These are phyloP conservation scores for Chionomys nivalis DNA, from an alignment of 2,113 vertebrate genomes.

Conservation along the genomic window DNA sequence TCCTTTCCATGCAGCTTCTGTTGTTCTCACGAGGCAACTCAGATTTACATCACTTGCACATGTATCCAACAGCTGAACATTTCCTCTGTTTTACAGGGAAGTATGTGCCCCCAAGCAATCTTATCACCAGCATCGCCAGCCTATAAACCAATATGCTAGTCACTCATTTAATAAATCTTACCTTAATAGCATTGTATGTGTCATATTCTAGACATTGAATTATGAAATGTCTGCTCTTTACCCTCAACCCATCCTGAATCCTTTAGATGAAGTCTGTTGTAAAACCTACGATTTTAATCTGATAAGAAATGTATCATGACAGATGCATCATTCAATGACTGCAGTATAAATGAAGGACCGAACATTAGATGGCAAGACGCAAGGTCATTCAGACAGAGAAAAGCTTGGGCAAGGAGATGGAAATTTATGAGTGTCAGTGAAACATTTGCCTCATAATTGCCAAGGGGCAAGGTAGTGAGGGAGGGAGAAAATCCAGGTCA, in stretches of 20 bases:
- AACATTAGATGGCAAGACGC: not conserved
- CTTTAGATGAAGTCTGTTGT: not conserved
- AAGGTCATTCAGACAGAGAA: slow-evolving; percentile 17
- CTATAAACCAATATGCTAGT: not conserved
- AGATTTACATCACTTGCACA: not conserved
- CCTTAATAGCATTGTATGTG: not conserved
- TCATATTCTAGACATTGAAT: slow-evolving; percentile 23
- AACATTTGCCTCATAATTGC: not conserved
- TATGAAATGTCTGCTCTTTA: not conserved
- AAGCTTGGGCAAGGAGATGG: not conserved
- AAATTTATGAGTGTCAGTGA: not conserved
- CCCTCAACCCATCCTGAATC: not conserved
- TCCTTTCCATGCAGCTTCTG: not conserved
- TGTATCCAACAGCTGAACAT: not conserved
- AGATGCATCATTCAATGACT: slow-evolving; percentile 4
- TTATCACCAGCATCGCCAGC: not conserved
- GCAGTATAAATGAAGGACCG: slow-evolving; percentile 10
- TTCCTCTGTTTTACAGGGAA: not conserved
- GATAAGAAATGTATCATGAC: not conserved
- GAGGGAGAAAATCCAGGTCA: not conserved
- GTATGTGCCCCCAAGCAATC: not conserved
- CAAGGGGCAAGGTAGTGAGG: not conserved
- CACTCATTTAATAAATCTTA: not conserved
- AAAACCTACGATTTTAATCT: slow-evolving; percentile 20
- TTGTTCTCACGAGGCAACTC: not conserved